phyloP scores from a whole-genome alignment of 2,113 vertebrate species.

The Ranitomeya variabilis region DNA sequence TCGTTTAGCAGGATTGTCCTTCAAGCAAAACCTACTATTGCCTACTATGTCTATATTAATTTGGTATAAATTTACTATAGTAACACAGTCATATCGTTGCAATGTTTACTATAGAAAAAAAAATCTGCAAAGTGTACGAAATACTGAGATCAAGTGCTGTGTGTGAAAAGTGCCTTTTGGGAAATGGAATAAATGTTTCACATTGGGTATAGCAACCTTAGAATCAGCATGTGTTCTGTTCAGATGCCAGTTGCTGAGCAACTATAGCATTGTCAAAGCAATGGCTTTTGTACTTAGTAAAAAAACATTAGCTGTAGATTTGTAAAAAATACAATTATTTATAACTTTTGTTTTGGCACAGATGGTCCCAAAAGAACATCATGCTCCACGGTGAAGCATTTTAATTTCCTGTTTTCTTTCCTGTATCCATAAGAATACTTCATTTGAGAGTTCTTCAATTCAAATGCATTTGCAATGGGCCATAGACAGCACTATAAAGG shows the following conservation, averaged over 20 bases:
- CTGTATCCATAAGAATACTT: background rate
- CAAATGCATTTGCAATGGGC: background rate
- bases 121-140: background rate
- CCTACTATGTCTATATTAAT: background rate
- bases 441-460: background rate
- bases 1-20: background rate
- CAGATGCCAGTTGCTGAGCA: constrained; percentile 53
- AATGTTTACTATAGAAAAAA: constrained; percentile 19
- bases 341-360: constrained; percentile 52
- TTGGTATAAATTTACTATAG: background rate
- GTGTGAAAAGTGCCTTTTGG: constrained; percentile 30
- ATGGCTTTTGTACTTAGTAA: constrained; percentile 40
- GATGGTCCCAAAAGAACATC: constrained; percentile 53
- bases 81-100: background rate
- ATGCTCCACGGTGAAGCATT: constrained; percentile 18
- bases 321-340: constrained; percentile 52
- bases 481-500: background rate
- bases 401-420: constrained; percentile 36
- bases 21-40: background rate
- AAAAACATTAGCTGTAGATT: constrained; percentile 52
- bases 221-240: constrained; percentile 56
- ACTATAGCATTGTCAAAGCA: constrained; percentile 48
- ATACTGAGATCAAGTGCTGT: background rate
- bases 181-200: constrained; percentile 32
- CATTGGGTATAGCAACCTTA: constrained; percentile 51